A percentile compares a stretch with the other conserved stretches of the same genome.
phyloP scores from a whole-genome alignment of 2,113 vertebrate genomes.

The Shinisaurus crocodilurus region DNA sequence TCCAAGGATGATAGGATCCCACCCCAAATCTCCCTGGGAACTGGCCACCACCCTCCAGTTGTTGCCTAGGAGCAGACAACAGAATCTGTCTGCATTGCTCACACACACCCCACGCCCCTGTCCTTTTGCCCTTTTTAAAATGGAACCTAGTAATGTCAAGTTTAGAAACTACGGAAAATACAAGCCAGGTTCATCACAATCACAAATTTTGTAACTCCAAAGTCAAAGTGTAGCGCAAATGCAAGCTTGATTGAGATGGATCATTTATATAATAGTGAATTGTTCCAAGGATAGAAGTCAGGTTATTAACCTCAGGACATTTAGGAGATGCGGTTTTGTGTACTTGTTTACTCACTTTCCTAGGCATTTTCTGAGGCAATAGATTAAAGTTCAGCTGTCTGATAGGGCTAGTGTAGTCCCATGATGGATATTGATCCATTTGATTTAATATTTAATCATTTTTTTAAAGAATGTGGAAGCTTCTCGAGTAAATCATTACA shows the following conservation, averaged over 20 bases:
- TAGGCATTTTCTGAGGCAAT: not conserved
- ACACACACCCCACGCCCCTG: not conserved
- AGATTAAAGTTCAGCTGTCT: fast-evolving
- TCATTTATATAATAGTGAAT: not conserved
- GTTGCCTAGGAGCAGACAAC: not conserved
- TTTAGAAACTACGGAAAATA: not conserved
- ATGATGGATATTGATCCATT: not conserved
- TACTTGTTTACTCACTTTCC: not conserved
- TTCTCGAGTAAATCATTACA: not conserved
- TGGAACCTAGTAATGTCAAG: not conserved
- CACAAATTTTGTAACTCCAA: not conserved
- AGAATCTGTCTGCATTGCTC: not conserved
- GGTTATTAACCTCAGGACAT: not conserved
- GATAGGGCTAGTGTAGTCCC: not conserved
- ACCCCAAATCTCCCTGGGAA: no score
- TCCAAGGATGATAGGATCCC: not conserved
- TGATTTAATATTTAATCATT: not conserved
- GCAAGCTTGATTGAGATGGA: not conserved
- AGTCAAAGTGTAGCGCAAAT: not conserved
- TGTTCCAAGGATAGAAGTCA: not conserved
- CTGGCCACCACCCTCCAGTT: not conserved
- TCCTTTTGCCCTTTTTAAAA: no score
- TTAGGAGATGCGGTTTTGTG: not conserved
- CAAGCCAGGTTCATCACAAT: not conserved
- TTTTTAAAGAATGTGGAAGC: not conserved